A percentile compares a stretch with the other conserved stretches of the same genome.
phyloP scores from a whole-genome alignment of 2,888 invertebrate genomes.

The Drosophila buzzatii region DNA sequence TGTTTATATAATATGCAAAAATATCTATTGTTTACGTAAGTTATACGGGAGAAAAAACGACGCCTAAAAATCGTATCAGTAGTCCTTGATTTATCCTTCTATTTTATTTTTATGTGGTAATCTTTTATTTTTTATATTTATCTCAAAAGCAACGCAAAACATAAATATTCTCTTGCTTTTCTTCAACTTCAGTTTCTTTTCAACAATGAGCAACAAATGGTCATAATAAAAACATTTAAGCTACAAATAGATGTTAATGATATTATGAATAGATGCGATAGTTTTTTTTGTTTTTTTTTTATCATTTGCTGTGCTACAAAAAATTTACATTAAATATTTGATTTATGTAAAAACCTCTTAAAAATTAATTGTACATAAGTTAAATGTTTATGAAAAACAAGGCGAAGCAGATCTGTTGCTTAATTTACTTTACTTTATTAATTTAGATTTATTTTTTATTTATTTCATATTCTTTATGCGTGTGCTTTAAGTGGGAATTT shows the following conservation, averaged over 20 bases:
- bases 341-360: slow-evolving; percentile 74
- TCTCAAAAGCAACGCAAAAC: slow-evolving; percentile 60
- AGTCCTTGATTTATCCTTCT: slow-evolving; percentile 37
- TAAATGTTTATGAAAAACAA: slow-evolving; percentile 64
- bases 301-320: slow-evolving; percentile 55
- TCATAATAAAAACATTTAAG: slow-evolving; percentile 80
- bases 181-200: slow-evolving; percentile 5
- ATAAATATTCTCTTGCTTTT: slow-evolving; percentile 31
- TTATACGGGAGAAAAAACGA: slow-evolving; percentile 70
- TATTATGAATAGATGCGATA: slow-evolving; percentile 39
- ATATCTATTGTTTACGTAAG: slow-evolving; percentile 71
- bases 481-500: slow-evolving; percentile 4
- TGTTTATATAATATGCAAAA: slow-evolving; percentile 77
- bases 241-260: slow-evolving; percentile 51
- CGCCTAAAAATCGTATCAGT: slow-evolving; percentile 65
- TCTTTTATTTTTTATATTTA: slow-evolving; percentile 4
- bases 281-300: not conserved
- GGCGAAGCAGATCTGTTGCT: slow-evolving; percentile 46
- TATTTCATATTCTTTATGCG: slow-evolving; percentile 5
- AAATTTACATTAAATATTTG: slow-evolving; percentile 78
- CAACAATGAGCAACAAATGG: slow-evolving; percentile 75
- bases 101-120: slow-evolving; percentile 1
- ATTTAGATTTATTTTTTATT: slow-evolving; percentile 8
- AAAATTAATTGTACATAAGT: slow-evolving; percentile 77
- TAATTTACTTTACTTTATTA: slow-evolving; percentile 7